Evolutionary conservation across 2,888 invertebrate genomes (phyloP).

Genomic region (Plebejus anna): DNA sequence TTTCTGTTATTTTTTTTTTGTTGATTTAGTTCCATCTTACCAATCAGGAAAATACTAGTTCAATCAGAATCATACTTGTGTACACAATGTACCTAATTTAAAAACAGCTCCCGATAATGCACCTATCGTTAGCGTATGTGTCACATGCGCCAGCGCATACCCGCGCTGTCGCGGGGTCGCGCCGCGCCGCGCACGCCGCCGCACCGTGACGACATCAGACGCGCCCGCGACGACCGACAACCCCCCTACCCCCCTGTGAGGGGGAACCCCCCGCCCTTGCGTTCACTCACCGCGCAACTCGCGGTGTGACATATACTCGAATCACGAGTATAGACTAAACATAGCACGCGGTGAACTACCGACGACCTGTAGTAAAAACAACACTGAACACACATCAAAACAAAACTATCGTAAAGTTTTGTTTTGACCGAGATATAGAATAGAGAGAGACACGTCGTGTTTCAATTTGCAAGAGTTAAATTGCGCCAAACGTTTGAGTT

Average conservation of each 20-base stretch:
- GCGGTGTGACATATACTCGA: background rate
- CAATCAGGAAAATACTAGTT: too few relatives aligned
- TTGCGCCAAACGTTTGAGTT: too few relatives aligned
- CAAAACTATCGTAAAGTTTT: background rate
- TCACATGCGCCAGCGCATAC: conserved; percentile 36
- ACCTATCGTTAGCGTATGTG: conserved; percentile 32
- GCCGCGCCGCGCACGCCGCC: conserved; percentile 37
- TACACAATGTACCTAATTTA: background rate
- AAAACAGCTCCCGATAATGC: background rate
- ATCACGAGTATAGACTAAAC: background rate
- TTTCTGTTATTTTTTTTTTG: too few relatives aligned
- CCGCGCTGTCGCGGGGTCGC: conserved; percentile 46
- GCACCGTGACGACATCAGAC: conserved; percentile 12
- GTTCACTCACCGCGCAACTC: background rate
- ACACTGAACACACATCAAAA: background rate
- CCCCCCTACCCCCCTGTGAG: background rate
- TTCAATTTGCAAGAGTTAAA: too few relatives aligned
- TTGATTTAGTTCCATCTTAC: too few relatives aligned
- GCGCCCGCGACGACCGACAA: background rate
- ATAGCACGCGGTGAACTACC: background rate
- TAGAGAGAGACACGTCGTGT: too few relatives aligned
- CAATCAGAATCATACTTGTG: background rate
- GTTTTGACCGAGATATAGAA: background rate
- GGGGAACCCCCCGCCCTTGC: background rate
- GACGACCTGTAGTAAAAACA: background rate